Conservation (phyloP, 2,113 vertebrate species). For the Myotis davidii region DNA sequence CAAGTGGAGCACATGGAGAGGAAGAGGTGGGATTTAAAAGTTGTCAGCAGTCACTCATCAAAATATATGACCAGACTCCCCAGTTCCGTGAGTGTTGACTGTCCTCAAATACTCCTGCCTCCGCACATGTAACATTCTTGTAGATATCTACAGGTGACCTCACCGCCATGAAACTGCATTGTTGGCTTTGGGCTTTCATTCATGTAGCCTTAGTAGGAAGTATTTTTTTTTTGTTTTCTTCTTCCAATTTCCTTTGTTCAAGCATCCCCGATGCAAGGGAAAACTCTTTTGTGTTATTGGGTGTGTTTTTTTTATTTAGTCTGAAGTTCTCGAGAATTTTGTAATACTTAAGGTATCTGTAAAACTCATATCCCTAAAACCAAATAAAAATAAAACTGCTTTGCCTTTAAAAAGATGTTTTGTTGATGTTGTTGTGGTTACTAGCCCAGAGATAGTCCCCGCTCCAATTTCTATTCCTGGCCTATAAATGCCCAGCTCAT, state of each 20-base stretch:
- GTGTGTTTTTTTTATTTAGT: not conserved
- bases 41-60: not conserved
- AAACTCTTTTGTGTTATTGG: not conserved
- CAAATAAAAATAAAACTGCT: not conserved
- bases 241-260: not conserved
- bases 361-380: not conserved
- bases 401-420: not conserved
- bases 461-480: not conserved
- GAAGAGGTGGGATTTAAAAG: not conserved
- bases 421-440: not conserved
- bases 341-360: not conserved
- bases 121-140: not conserved
- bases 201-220: not conserved
- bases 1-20: not conserved
- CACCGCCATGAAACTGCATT: not conserved
- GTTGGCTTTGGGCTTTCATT: not conserved
- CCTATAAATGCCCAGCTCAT: not conserved
- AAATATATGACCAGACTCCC: not conserved
- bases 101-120: not conserved
- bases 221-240: not conserved
- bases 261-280: not conserved
- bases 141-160: not conserved
- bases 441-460: not conserved
- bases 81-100: rapidly evolving
- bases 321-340: not conserved